phyloP scores from a whole-genome alignment of 2,797 vertebrate genomes.

The Nyctibius grandis region DNA sequence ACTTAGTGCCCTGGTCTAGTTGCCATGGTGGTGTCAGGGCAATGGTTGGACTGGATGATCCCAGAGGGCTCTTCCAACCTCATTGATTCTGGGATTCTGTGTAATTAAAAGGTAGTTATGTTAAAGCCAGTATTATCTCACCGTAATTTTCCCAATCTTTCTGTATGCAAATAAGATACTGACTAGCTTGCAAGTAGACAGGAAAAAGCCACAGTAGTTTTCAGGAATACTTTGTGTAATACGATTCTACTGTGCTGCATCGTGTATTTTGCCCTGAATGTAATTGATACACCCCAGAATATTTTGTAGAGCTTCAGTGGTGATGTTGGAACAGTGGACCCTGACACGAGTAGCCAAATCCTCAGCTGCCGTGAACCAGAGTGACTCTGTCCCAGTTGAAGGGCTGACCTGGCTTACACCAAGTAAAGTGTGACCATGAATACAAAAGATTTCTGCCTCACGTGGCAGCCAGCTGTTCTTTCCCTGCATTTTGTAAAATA shows the following conservation, averaged over 20 bases:
- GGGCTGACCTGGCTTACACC: neutral
- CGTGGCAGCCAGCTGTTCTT: neutral
- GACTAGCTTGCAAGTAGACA: neutral
- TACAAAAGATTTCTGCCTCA: neutral
- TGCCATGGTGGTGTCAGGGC: too few relatives aligned
- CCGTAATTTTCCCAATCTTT: neutral
- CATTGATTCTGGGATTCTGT: too few relatives aligned
- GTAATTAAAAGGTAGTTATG: rapidly evolving
- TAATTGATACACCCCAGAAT: too few relatives aligned
- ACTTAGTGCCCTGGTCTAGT: too few relatives aligned
- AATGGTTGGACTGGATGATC: too few relatives aligned
- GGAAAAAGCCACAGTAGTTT: rapidly evolving
- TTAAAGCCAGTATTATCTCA: neutral
- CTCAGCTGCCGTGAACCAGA: rapidly evolving
- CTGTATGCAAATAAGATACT: neutral
- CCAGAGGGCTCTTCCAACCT: too few relatives aligned
- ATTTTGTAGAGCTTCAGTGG: neutral
- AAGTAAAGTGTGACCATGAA: neutral
- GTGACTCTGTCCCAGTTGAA: neutral
- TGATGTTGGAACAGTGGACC: neutral
- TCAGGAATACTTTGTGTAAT: neutral
- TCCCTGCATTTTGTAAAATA: neutral
- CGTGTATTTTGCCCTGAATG: neutral
- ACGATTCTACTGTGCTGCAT: rapidly evolving
- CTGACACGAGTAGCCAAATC: neutral